These are phyloP conservation scores for Dendrolimus pini DNA, from an alignment of 2,888 invertebrate species.

Conservation along the genomic window DNA sequence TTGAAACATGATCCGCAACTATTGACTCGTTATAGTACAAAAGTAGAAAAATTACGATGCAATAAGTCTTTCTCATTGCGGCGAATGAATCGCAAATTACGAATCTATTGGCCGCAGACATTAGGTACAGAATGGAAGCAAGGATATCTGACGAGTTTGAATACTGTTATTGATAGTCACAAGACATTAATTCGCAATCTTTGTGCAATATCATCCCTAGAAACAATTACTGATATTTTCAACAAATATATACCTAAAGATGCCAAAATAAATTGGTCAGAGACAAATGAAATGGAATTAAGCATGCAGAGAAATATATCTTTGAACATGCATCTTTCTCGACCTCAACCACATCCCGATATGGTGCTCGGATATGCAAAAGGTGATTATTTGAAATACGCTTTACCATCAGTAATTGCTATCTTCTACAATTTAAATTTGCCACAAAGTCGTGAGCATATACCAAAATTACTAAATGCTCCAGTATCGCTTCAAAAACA, in stretches of 20 bases:
- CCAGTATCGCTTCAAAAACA: constrained; percentile 56
- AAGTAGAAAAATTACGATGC: constrained; percentile 26
- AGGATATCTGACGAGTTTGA: constrained; percentile 27
- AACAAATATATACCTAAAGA: constrained; percentile 39
- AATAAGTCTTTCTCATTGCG: constrained; percentile 28
- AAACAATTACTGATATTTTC: constrained; percentile 29
- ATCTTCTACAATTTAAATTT: constrained; percentile 43
- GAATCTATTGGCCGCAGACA: constrained; percentile 43
- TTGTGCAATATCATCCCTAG: constrained; percentile 31
- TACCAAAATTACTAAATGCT: constrained; percentile 36
- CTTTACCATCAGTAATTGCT: constrained; percentile 45
- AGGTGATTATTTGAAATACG: constrained; percentile 51
- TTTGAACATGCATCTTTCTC: constrained; percentile 49
- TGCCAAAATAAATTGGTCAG: constrained; percentile 42
- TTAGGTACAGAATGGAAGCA: constrained; percentile 32
- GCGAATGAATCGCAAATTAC: constrained; percentile 36
- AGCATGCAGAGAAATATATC: constrained; percentile 44
- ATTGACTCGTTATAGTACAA: constrained; percentile 25
- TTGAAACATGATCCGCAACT: constrained; percentile 49
- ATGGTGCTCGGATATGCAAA: constrained; percentile 41
- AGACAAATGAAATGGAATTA: constrained; percentile 34
- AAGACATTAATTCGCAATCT: constrained; percentile 37
- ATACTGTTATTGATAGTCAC: constrained; percentile 22
- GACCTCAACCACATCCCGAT: constrained; percentile 45
- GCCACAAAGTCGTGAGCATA: constrained; percentile 23